Percentiles rank a stretch among this genome's conserved stretches.
Evolutionary conservation across 1,140 invertebrate genomes (phyloP).

Genomic region (Solen grandis): DNA sequence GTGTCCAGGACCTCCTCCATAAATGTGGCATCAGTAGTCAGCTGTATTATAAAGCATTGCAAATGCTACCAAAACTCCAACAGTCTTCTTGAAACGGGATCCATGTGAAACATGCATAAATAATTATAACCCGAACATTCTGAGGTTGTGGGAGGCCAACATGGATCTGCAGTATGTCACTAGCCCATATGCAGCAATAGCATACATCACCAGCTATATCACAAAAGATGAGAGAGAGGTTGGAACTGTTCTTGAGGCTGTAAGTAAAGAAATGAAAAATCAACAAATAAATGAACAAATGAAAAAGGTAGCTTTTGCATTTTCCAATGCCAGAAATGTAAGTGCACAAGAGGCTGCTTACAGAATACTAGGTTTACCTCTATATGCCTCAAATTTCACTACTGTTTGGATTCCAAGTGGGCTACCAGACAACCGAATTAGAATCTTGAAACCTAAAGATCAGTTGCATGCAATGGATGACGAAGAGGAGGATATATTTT

Average conservation of each 20-base stretch:
- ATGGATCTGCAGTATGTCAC: conserved; percentile 51
- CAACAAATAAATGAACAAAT: conserved; percentile 45
- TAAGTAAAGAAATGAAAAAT: conserved; percentile 33
- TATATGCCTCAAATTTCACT: conserved; percentile 40
- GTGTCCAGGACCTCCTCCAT: conserved; percentile 26
- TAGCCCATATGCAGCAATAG: conserved; percentile 51
- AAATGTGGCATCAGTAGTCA: conserved; percentile 13
- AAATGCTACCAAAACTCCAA: conserved; percentile 44
- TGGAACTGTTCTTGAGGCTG: conserved; percentile 47
- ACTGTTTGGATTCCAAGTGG: conserved; percentile 45
- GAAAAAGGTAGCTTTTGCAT: conserved; percentile 39
- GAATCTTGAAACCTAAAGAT: conserved; percentile 39
- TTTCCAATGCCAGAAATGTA: conserved; percentile 38
- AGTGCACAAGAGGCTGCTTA: conserved; percentile 50
- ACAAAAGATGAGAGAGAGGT: conserved; percentile 46
- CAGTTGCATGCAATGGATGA: conserved; percentile 32
- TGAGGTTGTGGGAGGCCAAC: conserved; percentile 43
- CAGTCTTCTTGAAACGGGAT: conserved; percentile 37
- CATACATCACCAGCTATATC: too few species aligned
- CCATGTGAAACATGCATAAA: conserved; percentile 41
- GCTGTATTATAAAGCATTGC: conserved; percentile 27
- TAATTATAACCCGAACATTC: conserved; percentile 35
- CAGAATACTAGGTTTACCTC: conserved; percentile 26
- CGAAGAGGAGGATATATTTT: conserved; percentile 53
- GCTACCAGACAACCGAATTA: conserved; percentile 46